Base-by-base conservation (phyloP, 1,140 invertebrate species). In the Diabrotica virgifera region DNA sequence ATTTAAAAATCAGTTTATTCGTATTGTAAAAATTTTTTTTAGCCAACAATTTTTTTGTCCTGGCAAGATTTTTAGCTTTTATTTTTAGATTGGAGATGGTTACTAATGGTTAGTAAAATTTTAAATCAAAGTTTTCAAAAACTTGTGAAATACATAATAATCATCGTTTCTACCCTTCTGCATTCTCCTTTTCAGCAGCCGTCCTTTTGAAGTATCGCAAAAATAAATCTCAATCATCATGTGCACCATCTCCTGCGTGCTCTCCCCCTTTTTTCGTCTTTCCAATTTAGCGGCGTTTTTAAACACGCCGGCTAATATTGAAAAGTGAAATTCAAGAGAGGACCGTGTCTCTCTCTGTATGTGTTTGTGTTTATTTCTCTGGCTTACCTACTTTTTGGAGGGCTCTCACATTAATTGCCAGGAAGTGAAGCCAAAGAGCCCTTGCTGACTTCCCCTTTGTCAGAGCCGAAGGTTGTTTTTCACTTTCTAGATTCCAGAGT, bases 281-380 rank as follows among this genome's bases (percentile, higher is more conserved):
- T 46, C 40, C n/a, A 46, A 46, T 46, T 46, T 46, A n/a, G 4
- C 40, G 40, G 40, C n/a, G 40, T 46, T 46, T 46, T 46, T 46
- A 46, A 46, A 46, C 40, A 46, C 8, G 5, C 24, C 8, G 40
- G 40, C 40, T 46, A 46, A 46, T 46, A 46, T 46, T 24, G 24
- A 46, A 46, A 46, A 46, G 40, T 46, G 40, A 46, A 46, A 46
- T 46, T n/a, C n/a, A n/a, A 46, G n/a, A 46, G n/a, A 46, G n/a
- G n/a, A 24, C 24, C 24, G 24, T 24, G 24, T 24, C 24, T 24
- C 24, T 46, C 40, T n/a, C 40, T 46, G 40, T 46, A 46, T 46
- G 40, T n/a, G 40, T n/a, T 46, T 46, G 40, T 46, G 40, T 46
- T 46, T 46, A 46, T 46, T n/a, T 46, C n/a, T 8, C n/a, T 46